phyloP scores from a whole-genome alignment of 2,113 vertebrate species.

The Barbus barbus region DNA sequence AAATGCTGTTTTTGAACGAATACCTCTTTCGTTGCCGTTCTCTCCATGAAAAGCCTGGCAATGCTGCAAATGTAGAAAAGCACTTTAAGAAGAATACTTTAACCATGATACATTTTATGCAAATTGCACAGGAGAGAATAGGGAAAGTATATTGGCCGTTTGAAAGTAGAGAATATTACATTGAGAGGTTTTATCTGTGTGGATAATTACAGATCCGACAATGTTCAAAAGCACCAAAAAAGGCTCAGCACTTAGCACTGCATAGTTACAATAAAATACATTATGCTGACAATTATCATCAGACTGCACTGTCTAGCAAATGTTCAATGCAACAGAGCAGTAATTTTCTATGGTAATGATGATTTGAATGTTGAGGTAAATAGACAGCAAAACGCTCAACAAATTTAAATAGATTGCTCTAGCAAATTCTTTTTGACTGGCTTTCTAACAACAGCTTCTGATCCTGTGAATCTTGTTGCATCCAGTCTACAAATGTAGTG shows the following conservation, averaged over 20 bases:
- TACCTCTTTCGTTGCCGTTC: conserved; percentile 40
- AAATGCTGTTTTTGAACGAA: conserved; percentile 20
- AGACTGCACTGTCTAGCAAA: conserved; percentile 1
- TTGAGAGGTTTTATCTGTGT: conserved; percentile 61
- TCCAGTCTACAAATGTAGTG: too few relatives aligned
- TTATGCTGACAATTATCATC: conserved; percentile 46
- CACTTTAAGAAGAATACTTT: conserved; percentile 58
- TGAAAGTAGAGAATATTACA: conserved; percentile 61
- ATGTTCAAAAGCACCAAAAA: conserved; percentile 38
- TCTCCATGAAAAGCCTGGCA: conserved; percentile 48
- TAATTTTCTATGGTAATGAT: neutral
- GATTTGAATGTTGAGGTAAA: neutral
- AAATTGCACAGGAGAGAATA: conserved; percentile 66
- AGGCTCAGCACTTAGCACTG: conserved; percentile 37
- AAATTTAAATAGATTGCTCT: neutral
- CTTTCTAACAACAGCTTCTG: neutral
- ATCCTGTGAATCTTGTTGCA: too few relatives aligned
- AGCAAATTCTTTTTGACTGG: neutral
- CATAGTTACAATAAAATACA: conserved; percentile 47
- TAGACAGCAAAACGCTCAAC: neutral
- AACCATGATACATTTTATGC: conserved; percentile 61
- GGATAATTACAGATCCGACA: conserved; percentile 55
- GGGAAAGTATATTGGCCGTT: conserved; percentile 62
- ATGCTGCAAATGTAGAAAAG: conserved; percentile 33
- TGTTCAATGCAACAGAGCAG: neutral